These are phyloP conservation scores for Philopedon plagiatum DNA, from an alignment of 2,888 invertebrate species.

Conservation along the genomic window DNA sequence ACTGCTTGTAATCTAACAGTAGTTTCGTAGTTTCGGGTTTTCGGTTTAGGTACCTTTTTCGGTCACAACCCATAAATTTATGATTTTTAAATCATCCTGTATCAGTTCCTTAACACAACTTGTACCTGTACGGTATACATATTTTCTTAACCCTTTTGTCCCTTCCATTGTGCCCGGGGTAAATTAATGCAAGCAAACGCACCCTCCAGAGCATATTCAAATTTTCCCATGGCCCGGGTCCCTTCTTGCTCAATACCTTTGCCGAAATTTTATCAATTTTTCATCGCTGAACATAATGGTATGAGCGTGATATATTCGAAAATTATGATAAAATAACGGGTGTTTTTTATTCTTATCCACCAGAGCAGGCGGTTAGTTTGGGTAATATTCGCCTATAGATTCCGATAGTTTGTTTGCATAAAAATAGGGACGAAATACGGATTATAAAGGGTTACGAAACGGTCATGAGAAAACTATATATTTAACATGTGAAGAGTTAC, in stretches of 20 bases:
- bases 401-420: constrained; percentile 31
- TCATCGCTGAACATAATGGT: constrained; percentile 44
- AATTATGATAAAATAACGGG: constrained; percentile 51
- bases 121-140: constrained; percentile 39
- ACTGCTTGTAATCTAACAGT: too few species aligned
- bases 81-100: constrained; percentile 6
- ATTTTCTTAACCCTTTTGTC: constrained; percentile 51
- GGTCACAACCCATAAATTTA: neutral
- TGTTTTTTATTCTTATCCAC: constrained; percentile 45
- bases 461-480: constrained; percentile 29
- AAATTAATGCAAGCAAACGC: constrained; percentile 48
- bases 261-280: constrained; percentile 50
- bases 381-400: constrained; percentile 37
- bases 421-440: neutral
- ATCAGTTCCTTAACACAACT: constrained; percentile 41
- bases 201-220: constrained; percentile 48
- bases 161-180: constrained; percentile 40
- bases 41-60: too few species aligned
- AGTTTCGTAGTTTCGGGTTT: too few species aligned
- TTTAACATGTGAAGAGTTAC: constrained; percentile 3
- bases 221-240: constrained; percentile 45
- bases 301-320: constrained; percentile 48
- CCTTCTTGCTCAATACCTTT: constrained; percentile 37
- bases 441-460: constrained; percentile 8
- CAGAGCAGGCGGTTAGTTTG: constrained; percentile 49